A percentile compares a stretch with the other conserved stretches of the same genome.
Evolutionary conservation across 2,797 vertebrate species (phyloP).

Genomic region (Odontamblyopus lacepedii): DNA sequence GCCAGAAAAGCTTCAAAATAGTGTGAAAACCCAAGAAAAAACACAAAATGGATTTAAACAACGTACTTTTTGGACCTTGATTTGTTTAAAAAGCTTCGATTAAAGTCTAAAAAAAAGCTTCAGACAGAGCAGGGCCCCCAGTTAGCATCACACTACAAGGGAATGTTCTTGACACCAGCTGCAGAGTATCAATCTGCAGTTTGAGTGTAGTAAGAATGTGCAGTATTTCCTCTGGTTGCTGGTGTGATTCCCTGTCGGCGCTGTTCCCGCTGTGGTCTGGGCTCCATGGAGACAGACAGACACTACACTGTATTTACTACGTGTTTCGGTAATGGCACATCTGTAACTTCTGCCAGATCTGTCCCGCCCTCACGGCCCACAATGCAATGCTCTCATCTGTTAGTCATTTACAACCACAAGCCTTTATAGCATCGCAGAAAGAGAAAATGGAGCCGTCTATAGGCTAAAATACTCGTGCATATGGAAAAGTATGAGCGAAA

Average conservation of each 20-base stretch:
- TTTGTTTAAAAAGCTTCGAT: no score
- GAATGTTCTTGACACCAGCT: not conserved
- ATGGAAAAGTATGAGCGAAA: no score
- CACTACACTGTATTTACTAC: not conserved
- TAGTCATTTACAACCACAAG: conserved; percentile 23
- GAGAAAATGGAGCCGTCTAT: conserved; percentile 17
- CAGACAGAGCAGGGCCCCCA: no score
- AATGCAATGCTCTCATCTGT: conserved; percentile 28
- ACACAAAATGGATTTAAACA: no score
- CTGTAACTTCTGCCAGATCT: not conserved
- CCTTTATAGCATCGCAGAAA: conserved; percentile 27
- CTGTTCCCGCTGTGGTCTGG: not conserved
- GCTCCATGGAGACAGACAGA: conserved; percentile 1
- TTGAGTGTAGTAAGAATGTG: not conserved
- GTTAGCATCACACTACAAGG: no score
- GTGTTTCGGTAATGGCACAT: not conserved
- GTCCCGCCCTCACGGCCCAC: conserved; percentile 14
- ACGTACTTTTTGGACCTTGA: no score
- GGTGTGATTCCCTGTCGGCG: not conserved
- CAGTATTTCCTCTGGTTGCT: not conserved
- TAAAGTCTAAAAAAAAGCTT: no score
- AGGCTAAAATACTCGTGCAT: no score
- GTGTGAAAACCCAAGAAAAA: no score
- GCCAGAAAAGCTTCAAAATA: no score
- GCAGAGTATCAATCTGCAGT: not conserved